A percentile compares a stretch with the other conserved stretches of the same genome.
Evolutionary conservation across 1,140 invertebrate species (phyloP).

Genomic region (Zaprionus davidi): DNA sequence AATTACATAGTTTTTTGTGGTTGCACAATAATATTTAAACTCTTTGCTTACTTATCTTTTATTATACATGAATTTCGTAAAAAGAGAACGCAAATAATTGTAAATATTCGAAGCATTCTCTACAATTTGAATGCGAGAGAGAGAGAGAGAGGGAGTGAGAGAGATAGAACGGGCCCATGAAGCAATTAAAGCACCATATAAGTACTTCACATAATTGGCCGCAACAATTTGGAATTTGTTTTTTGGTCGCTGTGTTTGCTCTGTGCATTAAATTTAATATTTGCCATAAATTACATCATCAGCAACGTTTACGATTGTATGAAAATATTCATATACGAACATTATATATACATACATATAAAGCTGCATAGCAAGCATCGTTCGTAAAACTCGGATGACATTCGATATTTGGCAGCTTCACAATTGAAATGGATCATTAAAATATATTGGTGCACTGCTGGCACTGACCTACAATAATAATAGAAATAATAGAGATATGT

Average conservation of each 20-base stretch:
- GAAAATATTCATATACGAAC: not conserved
- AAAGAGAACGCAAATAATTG: slow-evolving; percentile 10
- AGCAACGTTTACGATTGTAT: slow-evolving; percentile 42
- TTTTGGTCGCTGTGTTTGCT: slow-evolving; percentile 34
- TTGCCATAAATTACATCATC: slow-evolving; percentile 78
- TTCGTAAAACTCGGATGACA: slow-evolving; percentile 9
- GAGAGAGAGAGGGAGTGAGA: not conserved
- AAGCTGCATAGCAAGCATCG: not conserved
- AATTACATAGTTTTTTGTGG: not conserved
- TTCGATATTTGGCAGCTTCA: slow-evolving; percentile 24
- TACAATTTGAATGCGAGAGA: slow-evolving; percentile 43
- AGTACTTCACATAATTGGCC: slow-evolving; percentile 74
- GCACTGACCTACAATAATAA: slow-evolving; percentile 47
- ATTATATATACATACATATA: not conserved
- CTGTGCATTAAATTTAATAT: slow-evolving; percentile 73
- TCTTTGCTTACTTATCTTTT: not conserved
- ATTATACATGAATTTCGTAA: not conserved
- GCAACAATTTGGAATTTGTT: slow-evolving; percentile 51
- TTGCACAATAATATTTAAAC: not conserved
- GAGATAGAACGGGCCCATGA: slow-evolving; percentile 29
- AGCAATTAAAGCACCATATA: slow-evolving; percentile 75
- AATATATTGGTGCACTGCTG: slow-evolving; percentile 39
- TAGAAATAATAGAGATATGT: slow-evolving; percentile 25
- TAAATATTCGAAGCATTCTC: slow-evolving; percentile 14
- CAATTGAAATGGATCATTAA: slow-evolving; percentile 32